phyloP scores from a whole-genome alignment of 1,140 invertebrate species.

The Paraescarpia echinospica region DNA sequence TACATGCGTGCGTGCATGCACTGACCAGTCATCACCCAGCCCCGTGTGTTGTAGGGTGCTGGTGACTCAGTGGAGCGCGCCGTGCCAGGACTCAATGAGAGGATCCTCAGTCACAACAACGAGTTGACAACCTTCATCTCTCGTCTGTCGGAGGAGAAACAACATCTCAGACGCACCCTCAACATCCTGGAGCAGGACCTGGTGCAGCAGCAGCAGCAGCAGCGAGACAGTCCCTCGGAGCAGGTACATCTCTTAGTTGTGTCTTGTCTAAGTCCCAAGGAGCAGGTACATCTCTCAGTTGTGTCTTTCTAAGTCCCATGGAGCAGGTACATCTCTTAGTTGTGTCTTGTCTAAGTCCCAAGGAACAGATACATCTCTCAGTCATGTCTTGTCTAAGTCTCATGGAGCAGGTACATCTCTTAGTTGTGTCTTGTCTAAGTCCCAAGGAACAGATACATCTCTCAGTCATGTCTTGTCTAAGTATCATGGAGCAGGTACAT shows the following conservation, averaged over 20 bases:
- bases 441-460: too few species aligned
- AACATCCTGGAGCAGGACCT: slow-evolving; percentile 44
- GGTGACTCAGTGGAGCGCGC: not conserved
- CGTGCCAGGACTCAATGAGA: slow-evolving; percentile 34
- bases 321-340: too few species aligned
- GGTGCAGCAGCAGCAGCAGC: slow-evolving; percentile 38
- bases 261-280: too few species aligned
- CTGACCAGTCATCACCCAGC: not conserved
- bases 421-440: too few species aligned
- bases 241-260: slow-evolving; percentile 13
- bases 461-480: too few species aligned
- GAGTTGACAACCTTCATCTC: slow-evolving; percentile 44
- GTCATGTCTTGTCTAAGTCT: too few species aligned
- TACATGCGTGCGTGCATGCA: not conserved
- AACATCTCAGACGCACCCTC: slow-evolving; percentile 42
- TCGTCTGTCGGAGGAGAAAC: slow-evolving; percentile 46
- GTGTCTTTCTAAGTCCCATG: too few species aligned
- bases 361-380: too few species aligned
- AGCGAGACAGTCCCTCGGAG: slow-evolving; percentile 35
- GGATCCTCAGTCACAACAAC: slow-evolving; percentile 44
- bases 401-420: too few species aligned
- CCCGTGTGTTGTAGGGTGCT: not conserved
- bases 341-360: too few species aligned
- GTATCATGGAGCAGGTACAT: too few species aligned
- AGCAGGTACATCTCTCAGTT: too few species aligned